These are phyloP conservation scores for Leguminivora glycinivorella DNA, from an alignment of 1,140 invertebrate genomes.

Conservation along the genomic window DNA sequence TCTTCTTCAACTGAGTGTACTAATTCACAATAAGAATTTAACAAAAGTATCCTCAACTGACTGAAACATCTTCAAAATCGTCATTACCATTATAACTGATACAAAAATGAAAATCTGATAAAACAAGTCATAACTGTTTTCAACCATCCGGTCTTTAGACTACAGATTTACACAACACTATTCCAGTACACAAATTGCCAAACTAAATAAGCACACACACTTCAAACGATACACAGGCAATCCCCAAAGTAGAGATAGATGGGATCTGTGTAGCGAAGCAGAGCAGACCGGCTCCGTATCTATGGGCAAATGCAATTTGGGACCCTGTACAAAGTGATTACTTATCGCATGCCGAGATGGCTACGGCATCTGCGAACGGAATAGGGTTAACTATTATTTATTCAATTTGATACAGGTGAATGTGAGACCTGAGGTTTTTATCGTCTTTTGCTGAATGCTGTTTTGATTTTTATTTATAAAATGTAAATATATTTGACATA, in stretches of 20 bases:
- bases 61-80: too few relatives aligned
- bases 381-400: slow-evolving; percentile 23
- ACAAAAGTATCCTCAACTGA: too few relatives aligned
- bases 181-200: slow-evolving; percentile 2
- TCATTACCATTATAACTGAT: too few relatives aligned
- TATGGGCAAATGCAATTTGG: slow-evolving; percentile 27
- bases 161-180: not conserved
- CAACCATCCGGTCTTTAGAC: too few relatives aligned
- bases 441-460: not conserved
- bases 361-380: slow-evolving; percentile 16
- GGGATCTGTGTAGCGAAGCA: slow-evolving; percentile 17
- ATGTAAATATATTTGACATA: not conserved
- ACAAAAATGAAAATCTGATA: too few relatives aligned
- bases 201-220: slow-evolving; percentile 19
- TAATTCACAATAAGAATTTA: too few relatives aligned
- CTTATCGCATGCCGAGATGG: slow-evolving; percentile 17
- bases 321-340: slow-evolving; percentile 28
- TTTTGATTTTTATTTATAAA: not conserved
- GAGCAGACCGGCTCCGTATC: slow-evolving; percentile 12
- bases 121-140: too few relatives aligned
- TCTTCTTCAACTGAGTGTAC: too few relatives aligned
- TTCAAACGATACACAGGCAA: slow-evolving; percentile 27
- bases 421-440: not conserved
- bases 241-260: slow-evolving; percentile 24
- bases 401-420: slow-evolving; percentile 22